Conservation (phyloP, 2,797 vertebrate species). For the Limosa lapponica region DNA sequence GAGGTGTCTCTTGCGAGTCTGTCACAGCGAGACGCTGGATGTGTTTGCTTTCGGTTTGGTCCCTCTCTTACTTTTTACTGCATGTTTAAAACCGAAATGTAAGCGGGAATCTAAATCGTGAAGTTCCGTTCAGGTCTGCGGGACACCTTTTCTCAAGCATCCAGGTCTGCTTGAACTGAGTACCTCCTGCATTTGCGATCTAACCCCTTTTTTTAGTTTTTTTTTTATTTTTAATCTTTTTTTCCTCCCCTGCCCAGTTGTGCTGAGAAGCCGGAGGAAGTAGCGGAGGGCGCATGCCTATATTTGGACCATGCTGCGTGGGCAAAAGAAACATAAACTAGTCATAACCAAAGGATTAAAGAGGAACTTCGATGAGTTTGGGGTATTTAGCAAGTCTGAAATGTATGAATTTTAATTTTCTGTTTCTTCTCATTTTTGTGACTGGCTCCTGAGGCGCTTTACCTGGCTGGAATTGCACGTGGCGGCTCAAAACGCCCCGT, state of each 20-base stretch:
- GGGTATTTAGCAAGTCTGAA: background rate
- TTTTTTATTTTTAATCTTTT: too few relatives aligned
- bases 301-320: background rate
- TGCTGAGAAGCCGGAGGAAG: background rate
- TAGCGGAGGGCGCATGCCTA: background rate
- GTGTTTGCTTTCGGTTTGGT: background rate
- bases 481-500: fast-evolving
- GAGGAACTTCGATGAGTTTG: background rate
- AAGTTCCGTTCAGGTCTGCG: background rate
- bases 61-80: background rate
- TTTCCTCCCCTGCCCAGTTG: background rate
- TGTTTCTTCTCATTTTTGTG: background rate
- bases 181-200: fast-evolving
- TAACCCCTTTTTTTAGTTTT: background rate
- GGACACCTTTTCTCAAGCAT: background rate
- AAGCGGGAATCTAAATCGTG: fast-evolving
- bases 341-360: background rate
- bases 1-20: background rate
- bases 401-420: background rate
- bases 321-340: background rate
- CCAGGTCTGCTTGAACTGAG: fast-evolving
- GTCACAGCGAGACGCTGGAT: fast-evolving
- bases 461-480: background rate
- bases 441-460: background rate
- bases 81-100: fast-evolving